These are phyloP conservation scores for Phoenicopterus ruber DNA, from an alignment of 2,113 vertebrate genomes.

Conservation along the genomic window DNA sequence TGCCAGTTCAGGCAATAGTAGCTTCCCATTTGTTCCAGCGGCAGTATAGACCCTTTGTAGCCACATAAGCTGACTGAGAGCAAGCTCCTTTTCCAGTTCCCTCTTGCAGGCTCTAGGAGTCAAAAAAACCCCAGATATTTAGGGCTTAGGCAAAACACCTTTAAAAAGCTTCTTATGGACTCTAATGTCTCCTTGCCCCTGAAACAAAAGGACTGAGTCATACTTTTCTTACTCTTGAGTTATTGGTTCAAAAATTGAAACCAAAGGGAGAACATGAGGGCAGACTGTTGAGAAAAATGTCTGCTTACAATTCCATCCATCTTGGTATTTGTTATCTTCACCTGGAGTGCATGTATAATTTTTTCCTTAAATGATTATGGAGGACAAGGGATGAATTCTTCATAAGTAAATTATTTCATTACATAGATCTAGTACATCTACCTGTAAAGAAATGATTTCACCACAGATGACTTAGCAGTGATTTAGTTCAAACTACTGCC, in stretches of 20 bases:
- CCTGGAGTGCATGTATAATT: neutral
- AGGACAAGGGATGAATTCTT: neutral
- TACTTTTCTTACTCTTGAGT: neutral
- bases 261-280: neutral
- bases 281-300: neutral
- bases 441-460: slow-evolving; percentile 2
- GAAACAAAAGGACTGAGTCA: neutral
- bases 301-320: neutral
- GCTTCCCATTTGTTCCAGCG: neutral
- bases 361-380: neutral
- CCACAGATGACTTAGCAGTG: neutral
- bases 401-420: neutral
- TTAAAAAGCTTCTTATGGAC: neutral
- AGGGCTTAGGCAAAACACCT: neutral
- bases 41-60: neutral
- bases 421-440: neutral
- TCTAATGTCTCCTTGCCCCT: neutral
- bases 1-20: neutral
- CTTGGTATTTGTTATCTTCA: neutral
- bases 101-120: neutral
- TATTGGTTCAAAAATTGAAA: neutral
- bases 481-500: slow-evolving; percentile 23
- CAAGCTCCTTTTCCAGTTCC: neutral
- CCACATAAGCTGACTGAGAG: neutral
- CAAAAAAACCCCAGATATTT: neutral